Evolutionary conservation across 1,140 invertebrate genomes (phyloP).

Genomic region (Rhyzopertha dominica): DNA sequence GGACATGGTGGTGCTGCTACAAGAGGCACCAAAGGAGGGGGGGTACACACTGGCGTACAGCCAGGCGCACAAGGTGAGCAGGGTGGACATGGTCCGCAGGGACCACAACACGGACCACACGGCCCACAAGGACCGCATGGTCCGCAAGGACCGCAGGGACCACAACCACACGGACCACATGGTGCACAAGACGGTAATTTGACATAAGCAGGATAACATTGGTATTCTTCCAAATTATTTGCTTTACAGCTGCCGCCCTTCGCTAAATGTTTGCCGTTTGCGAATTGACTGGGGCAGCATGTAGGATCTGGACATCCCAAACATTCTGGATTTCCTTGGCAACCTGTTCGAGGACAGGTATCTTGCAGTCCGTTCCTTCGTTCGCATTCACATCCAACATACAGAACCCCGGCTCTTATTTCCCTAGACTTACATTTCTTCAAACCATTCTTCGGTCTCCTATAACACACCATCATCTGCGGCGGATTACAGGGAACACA

Average conservation of each 20-base stretch:
- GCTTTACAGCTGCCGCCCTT: conserved; percentile 14
- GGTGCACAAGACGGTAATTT: conserved; percentile 25
- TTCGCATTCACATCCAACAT: conserved; percentile 63
- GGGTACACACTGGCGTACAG: no score
- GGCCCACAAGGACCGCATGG: conserved; percentile 20
- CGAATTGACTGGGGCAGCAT: conserved; percentile 51
- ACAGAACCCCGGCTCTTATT: conserved; percentile 56
- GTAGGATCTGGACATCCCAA: conserved; percentile 60
- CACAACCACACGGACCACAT: conserved; percentile 25
- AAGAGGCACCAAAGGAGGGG: conserved; percentile 31
- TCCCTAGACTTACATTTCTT: conserved; percentile 53
- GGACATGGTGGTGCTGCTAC: conserved; percentile 35
- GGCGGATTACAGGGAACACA: conserved; percentile 42
- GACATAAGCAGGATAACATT: conserved; percentile 39
- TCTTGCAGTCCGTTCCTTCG: conserved; percentile 68
- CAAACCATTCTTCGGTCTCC: conserved; percentile 24
- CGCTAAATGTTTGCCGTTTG: conserved; percentile 30
- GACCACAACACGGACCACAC: conserved; percentile 20
- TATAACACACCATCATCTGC: conserved; percentile 42
- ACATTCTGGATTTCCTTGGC: conserved; percentile 59
- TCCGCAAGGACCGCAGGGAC: conserved; percentile 16
- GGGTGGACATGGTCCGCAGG: conserved; percentile 20
- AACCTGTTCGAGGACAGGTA: conserved; percentile 58
- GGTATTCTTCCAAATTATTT: conserved; percentile 34
- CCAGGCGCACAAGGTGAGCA: conserved; percentile 26